Percentiles rank a stretch among this genome's conserved stretches.
Evolutionary conservation across 1,140 invertebrate genomes (phyloP).

Genomic region (Harpegnathos saltator): DNA sequence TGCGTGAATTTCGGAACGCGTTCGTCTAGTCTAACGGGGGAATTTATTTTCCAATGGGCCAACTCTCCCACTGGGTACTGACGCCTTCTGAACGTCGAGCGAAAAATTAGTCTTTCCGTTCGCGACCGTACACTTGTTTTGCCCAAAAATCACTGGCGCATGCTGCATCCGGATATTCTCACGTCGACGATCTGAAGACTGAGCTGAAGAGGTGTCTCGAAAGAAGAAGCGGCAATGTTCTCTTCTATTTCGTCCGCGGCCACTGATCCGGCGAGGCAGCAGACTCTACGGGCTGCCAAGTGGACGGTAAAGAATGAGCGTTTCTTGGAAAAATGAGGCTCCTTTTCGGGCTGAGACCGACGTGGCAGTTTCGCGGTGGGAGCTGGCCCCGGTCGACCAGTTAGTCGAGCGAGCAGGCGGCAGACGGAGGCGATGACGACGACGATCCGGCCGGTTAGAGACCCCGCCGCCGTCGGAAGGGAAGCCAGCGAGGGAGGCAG

Average conservation of each 20-base stretch:
- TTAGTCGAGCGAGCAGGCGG: neutral
- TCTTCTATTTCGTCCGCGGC: neutral
- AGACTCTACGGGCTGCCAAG: neutral
- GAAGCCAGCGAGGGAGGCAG: neutral
- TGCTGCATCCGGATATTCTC: too few relatives aligned
- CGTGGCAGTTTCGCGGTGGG: conserved; percentile 14
- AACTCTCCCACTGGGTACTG: too few relatives aligned
- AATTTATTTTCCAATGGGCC: too few relatives aligned
- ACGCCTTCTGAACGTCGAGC: too few relatives aligned
- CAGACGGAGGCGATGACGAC: too few relatives aligned
- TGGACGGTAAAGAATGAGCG: neutral
- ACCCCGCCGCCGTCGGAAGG: neutral
- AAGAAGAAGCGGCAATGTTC: neutral
- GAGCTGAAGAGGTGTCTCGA: neutral
- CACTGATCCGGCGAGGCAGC: neutral
- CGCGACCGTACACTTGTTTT: too few relatives aligned
- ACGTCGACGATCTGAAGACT: too few relatives aligned
- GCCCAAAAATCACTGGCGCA: too few relatives aligned
- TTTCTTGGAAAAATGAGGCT: conserved; percentile 22
- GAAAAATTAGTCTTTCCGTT: too few relatives aligned
- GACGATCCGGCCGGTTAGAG: conserved; percentile 34
- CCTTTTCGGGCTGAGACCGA: conserved; percentile 16
- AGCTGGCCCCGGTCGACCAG: neutral
- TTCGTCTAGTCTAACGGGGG: too few relatives aligned
- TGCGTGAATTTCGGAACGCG: too few relatives aligned